These are phyloP conservation scores for Chydorus sphaericus DNA, from an alignment of 2,888 invertebrate genomes.

Conservation along the genomic window DNA sequence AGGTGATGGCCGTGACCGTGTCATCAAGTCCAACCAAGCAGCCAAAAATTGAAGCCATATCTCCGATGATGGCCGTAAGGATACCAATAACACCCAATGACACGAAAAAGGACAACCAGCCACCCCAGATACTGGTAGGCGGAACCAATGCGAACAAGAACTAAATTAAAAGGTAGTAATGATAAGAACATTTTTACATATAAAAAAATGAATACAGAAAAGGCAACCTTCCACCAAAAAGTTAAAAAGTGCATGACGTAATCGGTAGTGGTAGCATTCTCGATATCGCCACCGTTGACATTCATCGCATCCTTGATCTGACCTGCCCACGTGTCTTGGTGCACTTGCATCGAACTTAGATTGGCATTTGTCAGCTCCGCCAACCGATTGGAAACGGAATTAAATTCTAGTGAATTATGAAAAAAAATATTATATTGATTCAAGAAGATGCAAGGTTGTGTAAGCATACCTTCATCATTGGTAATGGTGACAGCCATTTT, in stretches of 20 bases:
- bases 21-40: slow-evolving; percentile 39
- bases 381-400: slow-evolving; percentile 37
- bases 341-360: slow-evolving; percentile 35
- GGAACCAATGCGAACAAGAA: slow-evolving; percentile 36
- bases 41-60: slow-evolving; percentile 42
- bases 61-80: slow-evolving; percentile 41
- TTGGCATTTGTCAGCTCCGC: slow-evolving; percentile 38
- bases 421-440: not conserved
- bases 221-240: slow-evolving; percentile 43
- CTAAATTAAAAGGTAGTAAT: no score
- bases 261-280: slow-evolving; percentile 35
- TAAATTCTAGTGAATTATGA: slow-evolving; percentile 35
- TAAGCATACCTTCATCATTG: slow-evolving; percentile 35
- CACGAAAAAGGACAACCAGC: slow-evolving; percentile 40
- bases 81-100: slow-evolving; percentile 39
- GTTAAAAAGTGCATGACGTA: slow-evolving; percentile 41
- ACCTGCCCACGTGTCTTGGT: slow-evolving; percentile 35
- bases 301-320: slow-evolving; percentile 39
- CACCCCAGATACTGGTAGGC: slow-evolving; percentile 38
- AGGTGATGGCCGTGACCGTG: slow-evolving; percentile 34
- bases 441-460: not conserved
- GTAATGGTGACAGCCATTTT: slow-evolving; percentile 36
- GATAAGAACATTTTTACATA: no score
- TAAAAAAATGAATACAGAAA: no score
- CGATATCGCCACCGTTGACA: slow-evolving; percentile 42